A percentile compares a stretch with the other conserved stretches of the same genome.
Conservation (phyloP, 1,140 invertebrate genomes). For the Phocides pigmalion region DNA sequence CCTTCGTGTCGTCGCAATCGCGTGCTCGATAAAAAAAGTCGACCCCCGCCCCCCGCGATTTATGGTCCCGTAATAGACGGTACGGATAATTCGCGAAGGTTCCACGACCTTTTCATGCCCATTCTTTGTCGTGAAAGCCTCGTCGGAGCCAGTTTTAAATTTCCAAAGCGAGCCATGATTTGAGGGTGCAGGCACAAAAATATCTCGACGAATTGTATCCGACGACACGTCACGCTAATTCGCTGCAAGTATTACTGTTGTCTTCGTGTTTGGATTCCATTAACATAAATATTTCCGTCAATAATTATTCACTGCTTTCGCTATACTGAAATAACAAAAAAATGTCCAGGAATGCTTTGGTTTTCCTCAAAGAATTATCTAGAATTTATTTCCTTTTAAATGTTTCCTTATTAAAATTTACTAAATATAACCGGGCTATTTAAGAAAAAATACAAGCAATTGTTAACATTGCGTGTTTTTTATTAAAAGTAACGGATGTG, state of each 20-base stretch:
- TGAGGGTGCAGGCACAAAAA: conserved; percentile 6
- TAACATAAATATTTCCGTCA: not conserved
- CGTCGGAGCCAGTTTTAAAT: conserved; percentile 7
- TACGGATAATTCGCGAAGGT: conserved; percentile 62
- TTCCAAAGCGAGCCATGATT: not conserved
- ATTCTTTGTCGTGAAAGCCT: conserved; percentile 12
- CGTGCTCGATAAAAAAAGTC: conserved; percentile 67
- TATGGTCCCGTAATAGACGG: conserved; percentile 64
- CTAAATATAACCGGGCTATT: no score
- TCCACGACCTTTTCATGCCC: conserved; percentile 37
- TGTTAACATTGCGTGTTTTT: no score
- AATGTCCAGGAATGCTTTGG: no score
- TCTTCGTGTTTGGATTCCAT: not conserved
- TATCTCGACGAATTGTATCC: not conserved
- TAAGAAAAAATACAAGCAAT: no score
- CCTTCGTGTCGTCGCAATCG: conserved; percentile 62
- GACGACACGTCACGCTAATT: not conserved
- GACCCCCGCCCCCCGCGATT: conserved; percentile 46
- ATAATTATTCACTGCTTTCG: no score
- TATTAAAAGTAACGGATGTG: no score
- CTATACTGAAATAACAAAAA: no score
- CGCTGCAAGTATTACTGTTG: not conserved
- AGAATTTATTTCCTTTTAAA: no score
- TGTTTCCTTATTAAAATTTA: no score
- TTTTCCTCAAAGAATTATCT: no score